Percentiles rank a stretch among this genome's conserved stretches.
phyloP scores from a whole-genome alignment of 2,113 vertebrate genomes.

The Pogonocichla stellata region DNA sequence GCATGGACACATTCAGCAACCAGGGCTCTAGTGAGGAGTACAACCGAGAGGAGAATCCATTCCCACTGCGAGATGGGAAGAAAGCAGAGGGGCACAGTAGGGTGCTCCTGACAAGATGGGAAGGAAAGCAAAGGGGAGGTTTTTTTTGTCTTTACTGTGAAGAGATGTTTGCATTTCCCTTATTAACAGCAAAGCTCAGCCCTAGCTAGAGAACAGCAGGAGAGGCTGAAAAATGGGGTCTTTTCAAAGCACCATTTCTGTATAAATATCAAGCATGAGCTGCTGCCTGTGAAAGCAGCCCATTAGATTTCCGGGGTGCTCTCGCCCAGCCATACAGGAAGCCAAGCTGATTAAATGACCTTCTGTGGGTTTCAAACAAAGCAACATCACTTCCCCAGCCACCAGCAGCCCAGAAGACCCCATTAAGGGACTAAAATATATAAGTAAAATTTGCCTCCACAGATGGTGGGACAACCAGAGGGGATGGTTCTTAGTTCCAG shows the following conservation, averaged over 20 bases:
- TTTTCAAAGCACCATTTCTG: constrained; percentile 17
- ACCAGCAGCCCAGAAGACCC: background rate
- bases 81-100: constrained; percentile 12
- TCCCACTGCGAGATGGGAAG: constrained; percentile 9
- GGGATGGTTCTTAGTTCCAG: background rate
- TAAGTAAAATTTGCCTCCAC: background rate
- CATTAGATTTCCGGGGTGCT: background rate
- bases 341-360: background rate
- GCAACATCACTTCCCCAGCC: background rate
- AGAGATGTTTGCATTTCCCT: constrained; percentile 26
- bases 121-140: constrained; percentile 3
- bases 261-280: constrained; percentile 12
- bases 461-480: background rate
- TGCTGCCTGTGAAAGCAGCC: background rate
- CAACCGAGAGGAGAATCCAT: background rate
- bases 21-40: background rate
- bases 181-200: constrained; percentile 34
- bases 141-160: constrained; percentile 27
- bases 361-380: background rate
- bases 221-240: background rate
- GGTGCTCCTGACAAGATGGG: constrained; percentile 22
- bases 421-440: background rate
- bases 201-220: constrained; percentile 45
- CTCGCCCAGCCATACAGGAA: background rate
- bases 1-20: background rate